Evolutionary conservation across 2,888 invertebrate genomes (phyloP).

Genomic region (Polydrusus pterygomalis): DNA sequence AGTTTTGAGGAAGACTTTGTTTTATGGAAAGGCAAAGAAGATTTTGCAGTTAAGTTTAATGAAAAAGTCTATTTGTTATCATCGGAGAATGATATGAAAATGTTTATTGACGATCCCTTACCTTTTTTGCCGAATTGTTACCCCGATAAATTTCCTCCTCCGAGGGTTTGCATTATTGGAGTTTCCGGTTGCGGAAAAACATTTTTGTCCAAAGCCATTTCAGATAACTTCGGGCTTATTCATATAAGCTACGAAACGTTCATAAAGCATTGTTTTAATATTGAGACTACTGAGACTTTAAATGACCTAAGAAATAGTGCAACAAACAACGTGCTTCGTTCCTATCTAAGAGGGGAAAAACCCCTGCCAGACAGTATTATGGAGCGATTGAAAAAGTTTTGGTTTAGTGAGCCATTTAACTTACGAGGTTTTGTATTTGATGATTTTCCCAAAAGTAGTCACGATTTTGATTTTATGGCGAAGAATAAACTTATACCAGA

Average conservation of each 20-base stretch:
- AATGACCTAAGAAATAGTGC: slow-evolving; percentile 49
- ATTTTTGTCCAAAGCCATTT: slow-evolving; percentile 72
- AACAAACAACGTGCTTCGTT: slow-evolving; percentile 59
- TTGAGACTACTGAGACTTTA: slow-evolving; percentile 49
- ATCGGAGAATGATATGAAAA: slow-evolving; percentile 72
- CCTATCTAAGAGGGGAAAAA: slow-evolving; percentile 74
- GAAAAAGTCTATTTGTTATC: slow-evolving; percentile 75
- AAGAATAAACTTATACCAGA: slow-evolving; percentile 73
- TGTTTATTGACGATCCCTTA: slow-evolving; percentile 74
- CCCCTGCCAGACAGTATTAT: slow-evolving; percentile 72
- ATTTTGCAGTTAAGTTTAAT: slow-evolving; percentile 73
- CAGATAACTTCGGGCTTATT: slow-evolving; percentile 75
- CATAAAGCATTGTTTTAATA: slow-evolving; percentile 59
- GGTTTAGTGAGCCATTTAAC: slow-evolving; percentile 74
- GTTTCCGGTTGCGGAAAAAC: slow-evolving; percentile 75
- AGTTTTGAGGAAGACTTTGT: slow-evolving; percentile 74
- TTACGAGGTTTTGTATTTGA: slow-evolving; percentile 76
- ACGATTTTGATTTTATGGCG: slow-evolving; percentile 75
- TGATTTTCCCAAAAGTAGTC: slow-evolving; percentile 76
- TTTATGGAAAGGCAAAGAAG: slow-evolving; percentile 78
- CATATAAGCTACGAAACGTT: slow-evolving; percentile 73
- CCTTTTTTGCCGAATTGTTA: slow-evolving; percentile 70
- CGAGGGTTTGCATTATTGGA: slow-evolving; percentile 77
- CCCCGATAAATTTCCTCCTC: slow-evolving; percentile 71
- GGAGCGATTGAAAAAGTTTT: slow-evolving; percentile 72